A percentile compares a stretch with the other conserved stretches of the same genome.
Evolutionary conservation across 2,888 invertebrate genomes (phyloP).

Genomic region (Caenorhabditis virilis): DNA sequence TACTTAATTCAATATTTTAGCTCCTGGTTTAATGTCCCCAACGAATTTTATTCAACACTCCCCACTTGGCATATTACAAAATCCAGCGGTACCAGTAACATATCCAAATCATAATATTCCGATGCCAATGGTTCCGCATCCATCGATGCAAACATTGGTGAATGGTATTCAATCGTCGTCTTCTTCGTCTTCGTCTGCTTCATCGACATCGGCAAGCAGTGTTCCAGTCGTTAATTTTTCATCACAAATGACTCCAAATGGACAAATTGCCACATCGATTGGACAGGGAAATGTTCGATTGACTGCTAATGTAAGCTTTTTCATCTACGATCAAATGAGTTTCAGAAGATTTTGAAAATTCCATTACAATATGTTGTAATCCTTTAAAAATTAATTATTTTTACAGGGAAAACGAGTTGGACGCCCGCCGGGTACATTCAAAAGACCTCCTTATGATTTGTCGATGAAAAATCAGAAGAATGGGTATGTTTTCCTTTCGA

Average conservation of each 20-base stretch:
- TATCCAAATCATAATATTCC: no score
- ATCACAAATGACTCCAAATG: conserved; percentile 23
- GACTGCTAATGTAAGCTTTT: conserved; percentile 28
- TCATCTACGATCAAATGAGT: not conserved
- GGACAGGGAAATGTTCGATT: conserved; percentile 27
- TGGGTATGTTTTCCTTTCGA: not conserved
- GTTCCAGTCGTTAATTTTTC: conserved; percentile 30
- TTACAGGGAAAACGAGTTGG: conserved; percentile 47
- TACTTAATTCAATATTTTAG: no score
- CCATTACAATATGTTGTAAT: not conserved
- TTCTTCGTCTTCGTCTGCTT: no score
- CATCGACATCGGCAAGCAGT: not conserved
- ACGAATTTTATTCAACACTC: no score
- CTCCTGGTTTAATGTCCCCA: no score
- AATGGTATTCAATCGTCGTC: no score
- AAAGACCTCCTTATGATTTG: conserved; percentile 38
- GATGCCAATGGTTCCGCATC: no score
- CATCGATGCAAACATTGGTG: no score
- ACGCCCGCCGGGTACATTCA: conserved; percentile 48
- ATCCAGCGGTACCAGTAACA: no score
- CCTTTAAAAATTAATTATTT: not conserved
- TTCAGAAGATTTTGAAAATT: not conserved
- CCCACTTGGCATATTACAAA: no score
- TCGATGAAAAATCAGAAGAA: not conserved
- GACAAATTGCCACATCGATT: conserved; percentile 20